Percentiles rank a stretch among this genome's conserved stretches.
These are phyloP conservation scores for Anoura caudifer DNA, from an alignment of 2,113 vertebrate species.

Conservation along the genomic window DNA sequence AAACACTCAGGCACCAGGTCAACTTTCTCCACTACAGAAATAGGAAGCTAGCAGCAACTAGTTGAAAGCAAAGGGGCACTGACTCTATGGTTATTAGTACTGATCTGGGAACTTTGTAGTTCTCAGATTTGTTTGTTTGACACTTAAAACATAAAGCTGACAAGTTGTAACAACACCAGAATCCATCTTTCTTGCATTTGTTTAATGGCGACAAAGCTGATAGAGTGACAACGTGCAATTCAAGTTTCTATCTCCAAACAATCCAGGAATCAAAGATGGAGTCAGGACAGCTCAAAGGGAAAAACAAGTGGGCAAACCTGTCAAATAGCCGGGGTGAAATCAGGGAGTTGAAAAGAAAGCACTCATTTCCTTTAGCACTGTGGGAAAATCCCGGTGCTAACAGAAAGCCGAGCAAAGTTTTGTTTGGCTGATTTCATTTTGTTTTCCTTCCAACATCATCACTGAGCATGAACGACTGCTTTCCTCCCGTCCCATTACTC, in stretches of 20 bases:
- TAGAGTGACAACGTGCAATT: neutral
- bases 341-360: conserved; percentile 65
- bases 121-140: conserved; percentile 17
- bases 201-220: neutral
- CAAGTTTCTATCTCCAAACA: conserved; percentile 19
- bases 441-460: conserved; percentile 62
- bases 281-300: neutral
- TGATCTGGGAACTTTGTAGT: neutral
- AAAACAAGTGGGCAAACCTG: conserved; percentile 54
- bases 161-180: conserved; percentile 4
- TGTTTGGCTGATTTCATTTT: conserved; percentile 40
- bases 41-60: neutral
- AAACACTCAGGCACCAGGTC: neutral
- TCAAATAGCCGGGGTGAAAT: conserved; percentile 35
- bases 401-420: conserved; percentile 65
- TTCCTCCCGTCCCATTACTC: conserved; percentile 13
- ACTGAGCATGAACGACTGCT: conserved; percentile 14
- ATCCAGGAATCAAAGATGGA: neutral
- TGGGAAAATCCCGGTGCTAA: conserved; percentile 54
- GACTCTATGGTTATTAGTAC: neutral
- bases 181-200: neutral
- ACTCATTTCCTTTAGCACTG: neutral
- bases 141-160: conserved; percentile 24
- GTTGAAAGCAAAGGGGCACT: neutral
- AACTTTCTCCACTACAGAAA: neutral